These are phyloP conservation scores for Morinoia aosen DNA, from an alignment of 2,888 invertebrate species.

Conservation along the genomic window DNA sequence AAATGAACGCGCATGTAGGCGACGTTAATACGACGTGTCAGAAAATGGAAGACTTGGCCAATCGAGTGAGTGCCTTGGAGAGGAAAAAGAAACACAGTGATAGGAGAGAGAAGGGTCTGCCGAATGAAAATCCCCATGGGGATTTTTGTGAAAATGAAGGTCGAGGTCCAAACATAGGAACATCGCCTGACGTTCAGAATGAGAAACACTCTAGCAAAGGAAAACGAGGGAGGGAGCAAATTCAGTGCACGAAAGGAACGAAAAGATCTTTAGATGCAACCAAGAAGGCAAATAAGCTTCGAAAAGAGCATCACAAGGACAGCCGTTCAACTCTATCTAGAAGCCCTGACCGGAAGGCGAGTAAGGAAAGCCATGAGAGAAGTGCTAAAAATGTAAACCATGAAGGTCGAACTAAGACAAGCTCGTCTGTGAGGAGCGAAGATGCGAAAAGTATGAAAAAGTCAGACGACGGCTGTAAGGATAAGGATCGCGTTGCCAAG, in stretches of 20 bases:
- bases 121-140: not conserved
- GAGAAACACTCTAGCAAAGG: not conserved
- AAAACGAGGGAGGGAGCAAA: not conserved
- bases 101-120: not conserved
- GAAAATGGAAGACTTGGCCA: not conserved
- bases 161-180: not conserved
- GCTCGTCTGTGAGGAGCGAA: not conserved
- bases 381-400: not conserved
- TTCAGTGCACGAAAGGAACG: not conserved
- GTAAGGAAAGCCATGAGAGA: not conserved
- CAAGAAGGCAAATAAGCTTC: not conserved
- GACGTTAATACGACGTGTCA: not conserved
- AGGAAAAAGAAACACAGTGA: not conserved
- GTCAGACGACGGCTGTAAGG: not conserved
- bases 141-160: not conserved
- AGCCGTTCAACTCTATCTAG: not conserved
- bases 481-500: not conserved
- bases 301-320: not conserved
- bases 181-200: not conserved
- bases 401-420: not conserved
- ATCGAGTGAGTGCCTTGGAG: not conserved
- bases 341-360: not conserved
- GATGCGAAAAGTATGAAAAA: not conserved
- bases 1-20: not conserved
- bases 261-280: not conserved